Base-by-base conservation (phyloP, 2,888 invertebrate species). In the Sminthurinus aureus region DNA sequence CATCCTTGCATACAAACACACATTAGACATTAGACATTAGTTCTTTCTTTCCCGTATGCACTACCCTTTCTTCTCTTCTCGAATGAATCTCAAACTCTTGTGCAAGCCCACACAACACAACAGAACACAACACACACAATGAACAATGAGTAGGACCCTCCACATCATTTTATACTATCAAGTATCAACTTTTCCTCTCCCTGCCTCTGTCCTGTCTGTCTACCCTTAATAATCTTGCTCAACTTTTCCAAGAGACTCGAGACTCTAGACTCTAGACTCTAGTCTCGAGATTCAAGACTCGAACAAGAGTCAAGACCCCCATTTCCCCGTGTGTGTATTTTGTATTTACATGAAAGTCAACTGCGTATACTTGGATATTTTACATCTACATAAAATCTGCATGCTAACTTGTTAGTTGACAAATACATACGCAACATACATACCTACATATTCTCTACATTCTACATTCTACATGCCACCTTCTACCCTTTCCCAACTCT, bases 1-100 rank as follows among this genome's bases (percentile, higher is more conserved):
- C 76, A 76, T 76, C 76, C 75, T 76, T 76, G 76, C 76, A 76
- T 76, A 76, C 76, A 76, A 76, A 76, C 76, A 76, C 76, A 75
- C 73, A 73, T 24, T 24, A 73, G 3, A 18, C 38, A 58, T 58
- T 58, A 58, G 58, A 58, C 58, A 58, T 58, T 58, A 13, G 58
- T 58, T 18, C 58, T 58, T 58, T 58, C 58, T 58, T 58, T 58
- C 58, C 67, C 67, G 15, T 71, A 26, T 22, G 76, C 20, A 38
- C n/a, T 15, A 26, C 38, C 13, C 38, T 38, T 38, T 38, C 38
- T 38, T 38, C 6, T 38, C 38, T 38, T 6, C 38, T 38, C 38
- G 1, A n/a, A n/a, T 38, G 38, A 38, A 38, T 38, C 38, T 38
- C 38, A 38, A 58, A 58, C 58, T 58, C 58, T 58, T 38, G 3